Base-by-base conservation (phyloP, 2,113 vertebrate genomes). In the Piprites chloris region DNA sequence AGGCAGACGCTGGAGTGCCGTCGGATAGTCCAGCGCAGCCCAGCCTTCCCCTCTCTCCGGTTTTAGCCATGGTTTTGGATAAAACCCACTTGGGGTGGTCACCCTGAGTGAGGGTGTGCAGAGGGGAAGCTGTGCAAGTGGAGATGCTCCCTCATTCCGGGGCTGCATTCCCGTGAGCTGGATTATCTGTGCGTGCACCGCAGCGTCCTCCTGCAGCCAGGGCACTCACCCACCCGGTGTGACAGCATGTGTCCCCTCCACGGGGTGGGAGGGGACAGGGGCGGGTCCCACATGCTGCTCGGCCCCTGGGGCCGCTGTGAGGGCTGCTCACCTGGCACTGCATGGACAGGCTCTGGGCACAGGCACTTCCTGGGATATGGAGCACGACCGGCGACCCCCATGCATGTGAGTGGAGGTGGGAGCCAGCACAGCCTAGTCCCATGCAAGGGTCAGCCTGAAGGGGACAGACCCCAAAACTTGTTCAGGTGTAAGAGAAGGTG, bases 181-280 rank as follows among this genome's bases (percentile, higher is more conserved):
- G 95, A 85, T 91, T 55, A 39, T 88, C 90, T 73, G 77, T 0
- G 28, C 0, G 56, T 0, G 42, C 67, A 0, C 4, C 5, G 42
- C 28, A 3, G 83, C 73, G 75, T 46, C 76, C 3, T 62, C 67
- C 67, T 6, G 87, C 89, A 12, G 79, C 32, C 82, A 50, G 85
- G 89, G 89, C 89, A 63, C 56, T 63, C 88, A 84, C 85, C 78
- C 90, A 9, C 78, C 82, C 3, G 39, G 66, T 88, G 91, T 95
- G 96, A 90, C 76, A 95, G 98, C 98, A 98, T 97, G 98, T 85
- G 87, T 65, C 74, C 85, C 69, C 78, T 12, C 86, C 95, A 85
- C 79, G 23, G 80, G 69, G 32, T 0, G n/a, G 71, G 82, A 68
- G 85, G 77, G 88, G 7, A 87, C 88, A 62, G 63, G 23, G 30